phyloP scores from a whole-genome alignment of 2,888 invertebrate species.

The Drosophila koepferae region DNA sequence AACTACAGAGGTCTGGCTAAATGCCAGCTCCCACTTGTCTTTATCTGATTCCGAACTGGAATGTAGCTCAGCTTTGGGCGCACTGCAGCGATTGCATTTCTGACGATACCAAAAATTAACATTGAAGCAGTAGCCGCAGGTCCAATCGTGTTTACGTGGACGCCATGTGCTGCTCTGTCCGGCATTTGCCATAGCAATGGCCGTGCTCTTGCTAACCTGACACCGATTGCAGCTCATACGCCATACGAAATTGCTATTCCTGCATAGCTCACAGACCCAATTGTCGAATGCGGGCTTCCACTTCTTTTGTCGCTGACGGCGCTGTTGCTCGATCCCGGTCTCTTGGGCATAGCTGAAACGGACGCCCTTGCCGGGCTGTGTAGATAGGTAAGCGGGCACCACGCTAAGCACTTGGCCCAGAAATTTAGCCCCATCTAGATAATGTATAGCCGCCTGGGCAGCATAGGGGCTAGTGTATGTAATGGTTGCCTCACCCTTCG shows the following conservation, averaged over 20 bases:
- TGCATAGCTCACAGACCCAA: constrained; percentile 61
- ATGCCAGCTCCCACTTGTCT: constrained; percentile 59
- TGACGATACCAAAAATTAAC: constrained; percentile 66
- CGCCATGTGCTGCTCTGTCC: constrained; percentile 21
- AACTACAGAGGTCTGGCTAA: constrained; percentile 30
- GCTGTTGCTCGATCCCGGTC: constrained; percentile 28
- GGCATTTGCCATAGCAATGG: not conserved
- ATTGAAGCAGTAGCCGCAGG: constrained; percentile 56
- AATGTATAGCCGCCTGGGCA: constrained; percentile 62
- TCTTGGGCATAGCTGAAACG: constrained; percentile 56
- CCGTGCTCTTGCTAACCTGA: constrained; percentile 38
- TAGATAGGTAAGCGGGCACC: constrained; percentile 65
- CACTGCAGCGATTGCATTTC: constrained; percentile 65
- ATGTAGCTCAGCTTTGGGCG: constrained; percentile 37
- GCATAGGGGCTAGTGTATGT: constrained; percentile 54
- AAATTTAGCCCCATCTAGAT: constrained; percentile 53
- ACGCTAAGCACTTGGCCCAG: constrained; percentile 56
- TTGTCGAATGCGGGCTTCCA: constrained; percentile 72
- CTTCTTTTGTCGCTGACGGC: constrained; percentile 45
- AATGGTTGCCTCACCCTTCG: constrained; percentile 72
- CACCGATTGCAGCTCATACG: constrained; percentile 67
- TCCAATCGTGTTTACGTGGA: constrained; percentile 54
- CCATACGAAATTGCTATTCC: constrained; percentile 72
- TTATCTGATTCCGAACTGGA: constrained; percentile 40
- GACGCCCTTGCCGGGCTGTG: constrained; percentile 47